Percentiles rank a stretch among this genome's conserved stretches.
These are phyloP conservation scores for Hirtodrosophila duncani DNA, from an alignment of 2,888 invertebrate genomes.

Conservation along the genomic window DNA sequence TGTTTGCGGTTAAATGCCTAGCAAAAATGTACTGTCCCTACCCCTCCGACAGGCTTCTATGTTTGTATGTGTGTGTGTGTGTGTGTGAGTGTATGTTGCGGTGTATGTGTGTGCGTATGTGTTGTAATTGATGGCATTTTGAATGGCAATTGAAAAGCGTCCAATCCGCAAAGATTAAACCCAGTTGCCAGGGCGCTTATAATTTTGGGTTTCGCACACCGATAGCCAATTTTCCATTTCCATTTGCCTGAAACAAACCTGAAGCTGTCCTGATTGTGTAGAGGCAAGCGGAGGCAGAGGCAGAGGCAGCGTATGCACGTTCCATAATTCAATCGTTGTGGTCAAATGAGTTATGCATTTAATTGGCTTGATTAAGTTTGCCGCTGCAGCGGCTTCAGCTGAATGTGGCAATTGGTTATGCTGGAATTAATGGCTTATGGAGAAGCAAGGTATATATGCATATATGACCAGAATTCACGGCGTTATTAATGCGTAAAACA, in stretches of 20 bases:
- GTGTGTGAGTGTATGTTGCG: neutral
- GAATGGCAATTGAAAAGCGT: constrained; percentile 33
- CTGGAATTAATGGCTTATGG: neutral
- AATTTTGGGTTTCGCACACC: no score
- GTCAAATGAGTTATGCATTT: constrained; percentile 6
- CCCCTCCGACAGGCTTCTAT: no score
- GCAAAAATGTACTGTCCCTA: constrained; percentile 24
- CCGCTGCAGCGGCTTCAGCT: no score
- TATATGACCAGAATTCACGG: no score
- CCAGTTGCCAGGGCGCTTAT: no score
- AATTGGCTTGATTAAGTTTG: neutral
- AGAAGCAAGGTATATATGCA: neutral
- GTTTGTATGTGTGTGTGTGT: neutral
- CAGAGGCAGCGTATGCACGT: neutral
- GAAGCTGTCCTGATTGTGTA: neutral
- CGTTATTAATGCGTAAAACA: no score
- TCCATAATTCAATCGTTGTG: neutral
- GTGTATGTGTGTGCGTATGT: no score
- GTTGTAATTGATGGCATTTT: constrained; percentile 26
- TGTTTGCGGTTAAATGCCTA: constrained; percentile 49
- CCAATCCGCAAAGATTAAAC: constrained; percentile 3
- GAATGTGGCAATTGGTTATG: neutral
- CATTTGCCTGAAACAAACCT: neutral
- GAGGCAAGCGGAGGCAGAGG: neutral
- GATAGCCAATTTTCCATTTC: no score